Base-by-base conservation (phyloP, 2,888 invertebrate species). In the Meloe dianella region DNA sequence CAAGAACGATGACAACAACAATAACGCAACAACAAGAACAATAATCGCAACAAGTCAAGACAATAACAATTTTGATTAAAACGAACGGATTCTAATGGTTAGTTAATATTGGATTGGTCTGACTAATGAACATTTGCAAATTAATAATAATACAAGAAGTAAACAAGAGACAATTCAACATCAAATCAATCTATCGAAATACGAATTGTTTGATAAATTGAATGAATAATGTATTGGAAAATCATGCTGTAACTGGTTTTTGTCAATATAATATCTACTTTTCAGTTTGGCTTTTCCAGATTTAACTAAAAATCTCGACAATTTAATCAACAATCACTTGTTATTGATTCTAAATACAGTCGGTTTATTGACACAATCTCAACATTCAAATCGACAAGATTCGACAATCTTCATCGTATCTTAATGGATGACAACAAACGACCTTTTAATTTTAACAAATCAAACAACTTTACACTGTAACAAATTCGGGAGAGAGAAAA, bases 61-160 rank as follows among this genome's bases (percentile, higher is more conserved):
- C 71, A 70, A 75, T 72, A 75, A 75, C 75, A 68, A 69, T 74
- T 51, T 74, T 73, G 73, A 75, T 75, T 73, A 74, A 75, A 74
- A 73, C 61, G 68, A 70, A 62, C 69, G 72, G 69, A 74, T 71
- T 69, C 69, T 65, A 69, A 71, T 71, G 68, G 74, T 73, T 71
- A 73, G 70, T 73, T 66, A 24, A 0, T 24, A 47, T 47, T 47
- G 47, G 47, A 47, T 20, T 20, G 5, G 67, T 71, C 69, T 51
- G 24, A 51, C 22, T 51, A 51, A 51, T 51, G 51, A 51, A 22
- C 12, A 51, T 51, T 51, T 24, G 51, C 22, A 24, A 51, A 51
- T 51, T 51, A 51, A 51, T 51, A 51, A 51, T 20, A 20, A 47
- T 20, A 57, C 20, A 9, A 20, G n/a, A 47, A 47, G 47, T 20